Base-by-base conservation (phyloP, 1,140 invertebrate genomes). In the Phortica variegata region DNA sequence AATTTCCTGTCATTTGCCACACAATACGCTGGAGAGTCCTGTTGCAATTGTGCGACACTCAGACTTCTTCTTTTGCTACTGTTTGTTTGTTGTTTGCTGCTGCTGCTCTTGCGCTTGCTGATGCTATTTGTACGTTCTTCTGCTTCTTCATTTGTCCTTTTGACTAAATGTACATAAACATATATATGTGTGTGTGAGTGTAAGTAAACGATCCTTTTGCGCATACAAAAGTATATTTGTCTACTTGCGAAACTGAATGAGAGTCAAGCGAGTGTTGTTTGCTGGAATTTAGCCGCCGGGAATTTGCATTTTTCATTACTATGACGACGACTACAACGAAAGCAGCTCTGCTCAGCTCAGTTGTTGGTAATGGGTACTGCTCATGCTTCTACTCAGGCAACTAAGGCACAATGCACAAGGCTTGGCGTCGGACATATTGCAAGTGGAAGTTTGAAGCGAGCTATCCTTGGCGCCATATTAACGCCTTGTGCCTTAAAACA, bases 221-320 rank as follows among this genome's bases (percentile, higher is more conserved):
- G 23, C 23, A 26, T 26, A 26, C 54, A 56, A 44, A 49, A 56
- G 54, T 56, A 51, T 56, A 56, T 56, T 56, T 56, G 54, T 56
- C 54, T 53, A 54, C 54, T 56, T 46, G 52, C 39, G 53, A 56
- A 60, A 68, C 54, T 49, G 48, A 43, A 34, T 38, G 32, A 34
- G 32, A 34, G 32, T 8, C 6, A 6, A 34, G 8, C 32, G 9
- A 34, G 32, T 39, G 37, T 68, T 68, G 65, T 68, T 68, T 68
- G 65, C 58, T 56, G 52, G 65, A 68, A 68, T 69, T 68, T 68
- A 61, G 65, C 65, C 65, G 55, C 47, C 69, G 65, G 65, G 65
- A 68, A 68, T 68, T 68, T 68, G 65, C 65, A 68, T 68, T 68
- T 68, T 68, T 68, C 65, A 68, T 68, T 68, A 69, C 65, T 60